These are phyloP conservation scores for Subacronicta megacephala DNA, from an alignment of 2,888 invertebrate genomes.

Conservation along the genomic window DNA sequence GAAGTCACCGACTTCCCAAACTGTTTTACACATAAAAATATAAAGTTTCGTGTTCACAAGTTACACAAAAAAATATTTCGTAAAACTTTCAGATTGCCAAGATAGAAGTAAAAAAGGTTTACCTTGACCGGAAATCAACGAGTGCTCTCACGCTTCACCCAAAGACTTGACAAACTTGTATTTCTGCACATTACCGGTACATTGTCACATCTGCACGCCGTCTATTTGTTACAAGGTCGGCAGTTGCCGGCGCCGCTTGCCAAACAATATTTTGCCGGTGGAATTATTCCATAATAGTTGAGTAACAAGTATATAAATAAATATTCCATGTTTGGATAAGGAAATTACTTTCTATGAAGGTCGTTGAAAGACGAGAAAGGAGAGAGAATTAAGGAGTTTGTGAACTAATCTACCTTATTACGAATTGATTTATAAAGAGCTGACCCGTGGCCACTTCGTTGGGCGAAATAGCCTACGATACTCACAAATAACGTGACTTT, in stretches of 20 bases:
- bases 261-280: conserved; percentile 45
- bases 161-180: conserved; percentile 28
- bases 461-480: too few relatives aligned
- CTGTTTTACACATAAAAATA: too few relatives aligned
- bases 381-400: neutral
- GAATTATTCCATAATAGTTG: conserved; percentile 50
- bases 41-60: too few relatives aligned
- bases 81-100: too few relatives aligned
- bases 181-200: conserved; percentile 34
- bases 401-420: too few relatives aligned
- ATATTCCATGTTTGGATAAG: conserved; percentile 27
- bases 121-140: too few relatives aligned
- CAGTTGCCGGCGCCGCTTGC: conserved; percentile 43
- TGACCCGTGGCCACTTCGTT: too few relatives aligned
- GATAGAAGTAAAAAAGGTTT: too few relatives aligned
- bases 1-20: too few relatives aligned
- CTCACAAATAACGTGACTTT: too few relatives aligned
- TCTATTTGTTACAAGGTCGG: conserved; percentile 53
- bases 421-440: too few relatives aligned
- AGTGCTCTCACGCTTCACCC: neutral
- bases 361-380: neutral
- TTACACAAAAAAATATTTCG: too few relatives aligned
- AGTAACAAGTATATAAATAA: conserved; percentile 30
- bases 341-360: conserved; percentile 36
- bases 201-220: conserved; percentile 55